Base-by-base conservation (phyloP, 1,140 invertebrate genomes). In the Rhopalosiphum maidis region DNA sequence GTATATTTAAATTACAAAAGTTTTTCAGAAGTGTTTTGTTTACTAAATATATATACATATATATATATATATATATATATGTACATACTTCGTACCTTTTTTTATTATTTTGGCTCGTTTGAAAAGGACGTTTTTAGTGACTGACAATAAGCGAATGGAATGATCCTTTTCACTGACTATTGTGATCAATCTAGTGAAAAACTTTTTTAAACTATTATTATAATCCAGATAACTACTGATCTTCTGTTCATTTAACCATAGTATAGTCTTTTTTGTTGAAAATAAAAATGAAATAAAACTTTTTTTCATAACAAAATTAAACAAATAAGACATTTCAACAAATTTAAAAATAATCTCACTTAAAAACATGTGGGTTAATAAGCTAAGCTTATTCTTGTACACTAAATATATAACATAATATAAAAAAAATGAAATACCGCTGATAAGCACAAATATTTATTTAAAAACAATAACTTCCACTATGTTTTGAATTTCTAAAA, bases 1-100 rank as follows among this genome's bases (percentile, higher is more conserved):
- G 8, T 46, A 87, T 43, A 89, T 89, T 37, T 89, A 89, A 89
- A 89, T 89, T 89, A 89, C 22, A 51, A 89, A 89, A 89, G 87
- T 89, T 89, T 89, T 51, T 21, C n/a, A 22, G 9, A 35, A 87
- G 43, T 87, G 25, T 54, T 89, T 54, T 35, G 9, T 51, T 54
- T 37, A 15, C 37, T 89, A n/a, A 43, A 43, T 43, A 41, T 86
- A 41, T 86, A 43, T 43, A 43, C 30, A 43, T 86, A 60, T 60
- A 60, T 60, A 60, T 60, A 60, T 86, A 43, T 43, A 43, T 43
- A 43, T 86, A 60, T 60, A 60, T 60, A 60, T 60, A 60, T 55
- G 9, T 68, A n/a, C 60, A 35, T 77, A 77, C 60, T 30, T 77
- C 25, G 11, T 35, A 77, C 60, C n/a, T 77, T 54, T 54, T 54